These are phyloP conservation scores for Eristalis intricaria DNA, from an alignment of 2,888 invertebrate species.

Conservation along the genomic window DNA sequence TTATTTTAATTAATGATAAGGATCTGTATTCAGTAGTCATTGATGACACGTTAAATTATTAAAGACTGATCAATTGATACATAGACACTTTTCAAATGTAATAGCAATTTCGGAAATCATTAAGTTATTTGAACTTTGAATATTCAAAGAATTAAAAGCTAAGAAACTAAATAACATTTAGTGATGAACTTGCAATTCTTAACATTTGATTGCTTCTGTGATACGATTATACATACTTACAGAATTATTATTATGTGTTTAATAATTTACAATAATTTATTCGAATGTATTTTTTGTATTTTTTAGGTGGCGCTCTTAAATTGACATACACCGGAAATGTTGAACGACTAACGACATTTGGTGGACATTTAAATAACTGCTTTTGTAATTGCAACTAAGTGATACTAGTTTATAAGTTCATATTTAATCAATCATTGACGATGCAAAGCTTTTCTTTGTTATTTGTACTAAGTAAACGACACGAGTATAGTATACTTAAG, in stretches of 20 bases:
- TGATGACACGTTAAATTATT: neutral
- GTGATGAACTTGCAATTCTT: too few relatives aligned
- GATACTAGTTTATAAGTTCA: constrained; percentile 51
- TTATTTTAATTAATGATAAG: neutral
- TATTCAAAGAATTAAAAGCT: too few relatives aligned
- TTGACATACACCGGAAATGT: neutral
- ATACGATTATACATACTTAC: too few relatives aligned
- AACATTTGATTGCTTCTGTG: too few relatives aligned
- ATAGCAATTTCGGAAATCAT: neutral
- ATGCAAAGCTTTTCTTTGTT: constrained; percentile 27
- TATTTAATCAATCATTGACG: constrained; percentile 42
- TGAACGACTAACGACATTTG: neutral
- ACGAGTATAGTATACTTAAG: neutral
- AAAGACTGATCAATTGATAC: neutral
- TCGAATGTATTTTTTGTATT: constrained; percentile 29
- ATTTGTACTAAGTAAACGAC: neutral
- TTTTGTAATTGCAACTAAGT: constrained; percentile 57
- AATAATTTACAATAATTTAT: neutral
- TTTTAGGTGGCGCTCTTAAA: constrained; percentile 76
- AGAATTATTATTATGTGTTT: too few relatives aligned
- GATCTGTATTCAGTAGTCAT: neutral
- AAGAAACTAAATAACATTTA: too few relatives aligned
- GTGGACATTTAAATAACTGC: constrained; percentile 11
- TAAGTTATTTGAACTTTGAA: neutral
- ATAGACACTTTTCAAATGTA: neutral